Evolutionary conservation across 2,888 invertebrate species (phyloP).

Genomic region (Callyntrura guangdongensis): DNA sequence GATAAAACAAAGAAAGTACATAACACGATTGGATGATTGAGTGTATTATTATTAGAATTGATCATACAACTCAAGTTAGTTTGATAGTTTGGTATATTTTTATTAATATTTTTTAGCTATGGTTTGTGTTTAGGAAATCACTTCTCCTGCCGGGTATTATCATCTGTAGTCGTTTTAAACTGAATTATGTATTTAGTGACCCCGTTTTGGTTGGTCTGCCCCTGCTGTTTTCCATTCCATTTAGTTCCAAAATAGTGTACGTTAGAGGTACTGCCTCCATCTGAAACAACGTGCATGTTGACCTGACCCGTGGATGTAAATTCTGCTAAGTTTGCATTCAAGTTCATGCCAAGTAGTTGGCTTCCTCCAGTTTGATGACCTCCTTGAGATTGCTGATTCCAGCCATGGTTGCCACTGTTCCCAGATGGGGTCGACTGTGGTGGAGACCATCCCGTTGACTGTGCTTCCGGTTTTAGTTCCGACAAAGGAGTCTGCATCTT

Average conservation of each 20-base stretch:
- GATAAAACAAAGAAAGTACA: too few relatives aligned
- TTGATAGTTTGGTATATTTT: too few relatives aligned
- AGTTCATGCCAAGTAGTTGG: slow-evolving; percentile 46
- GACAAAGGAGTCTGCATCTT: not conserved
- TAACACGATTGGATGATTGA: too few relatives aligned
- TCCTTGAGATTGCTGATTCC: slow-evolving; percentile 10
- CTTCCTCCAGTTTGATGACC: slow-evolving; percentile 25
- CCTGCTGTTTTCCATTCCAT: not conserved
- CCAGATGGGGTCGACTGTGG: not conserved
- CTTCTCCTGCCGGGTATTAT: too few relatives aligned
- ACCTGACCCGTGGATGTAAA: slow-evolving; percentile 3
- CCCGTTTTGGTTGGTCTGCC: not conserved
- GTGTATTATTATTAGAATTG: too few relatives aligned
- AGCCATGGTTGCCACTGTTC: not conserved
- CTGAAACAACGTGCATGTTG: slow-evolving; percentile 8
- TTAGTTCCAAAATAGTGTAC: not conserved
- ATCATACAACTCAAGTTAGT: too few relatives aligned
- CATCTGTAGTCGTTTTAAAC: too few relatives aligned
- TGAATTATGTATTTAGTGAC: not conserved
- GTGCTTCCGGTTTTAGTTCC: not conserved
- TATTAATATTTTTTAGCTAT: too few relatives aligned
- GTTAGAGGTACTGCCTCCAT: not conserved
- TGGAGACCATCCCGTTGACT: not conserved
- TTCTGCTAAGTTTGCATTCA: not conserved
- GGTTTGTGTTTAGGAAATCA: too few relatives aligned